phyloP scores from a whole-genome alignment of 2,113 vertebrate species.

The Paracanthobrama guichenoti region DNA sequence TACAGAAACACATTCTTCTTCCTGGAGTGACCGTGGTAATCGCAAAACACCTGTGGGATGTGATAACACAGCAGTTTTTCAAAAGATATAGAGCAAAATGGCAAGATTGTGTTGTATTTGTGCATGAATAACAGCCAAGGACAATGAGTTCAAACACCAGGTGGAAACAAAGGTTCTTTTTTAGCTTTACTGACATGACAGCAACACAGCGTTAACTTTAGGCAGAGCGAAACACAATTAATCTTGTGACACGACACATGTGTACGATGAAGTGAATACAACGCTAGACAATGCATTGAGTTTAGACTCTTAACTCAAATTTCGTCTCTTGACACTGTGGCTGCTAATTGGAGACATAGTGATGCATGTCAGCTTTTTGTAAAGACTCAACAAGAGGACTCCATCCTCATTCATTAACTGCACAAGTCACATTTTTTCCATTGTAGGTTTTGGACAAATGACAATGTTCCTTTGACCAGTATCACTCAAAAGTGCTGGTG shows the following conservation, averaged over 20 bases:
- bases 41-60: slow-evolving; percentile 86
- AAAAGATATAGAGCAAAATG: not conserved
- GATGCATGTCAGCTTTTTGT: slow-evolving; percentile 32
- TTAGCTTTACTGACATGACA: not conserved
- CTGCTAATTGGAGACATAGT: slow-evolving; percentile 36
- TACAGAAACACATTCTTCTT: slow-evolving; percentile 94
- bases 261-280: not conserved
- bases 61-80: not conserved
- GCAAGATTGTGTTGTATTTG: not conserved
- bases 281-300: slow-evolving; percentile 11
- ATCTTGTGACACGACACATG: slow-evolving; percentile 26
- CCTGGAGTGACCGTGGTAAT: slow-evolving; percentile 92
- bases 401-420: slow-evolving; percentile 35
- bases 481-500: not conserved
- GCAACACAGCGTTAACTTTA: not conserved
- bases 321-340: slow-evolving; percentile 21
- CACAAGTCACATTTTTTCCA: slow-evolving; percentile 30
- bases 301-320: not conserved
- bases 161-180: not conserved
- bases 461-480: not conserved
- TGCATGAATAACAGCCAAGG: not conserved
- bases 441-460: slow-evolving; percentile 2
- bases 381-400: slow-evolving; percentile 31
- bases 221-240: slow-evolving; percentile 25
- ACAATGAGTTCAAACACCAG: not conserved